phyloP scores from a whole-genome alignment of 2,797 vertebrate genomes.

The Mionectes olivaceus region DNA sequence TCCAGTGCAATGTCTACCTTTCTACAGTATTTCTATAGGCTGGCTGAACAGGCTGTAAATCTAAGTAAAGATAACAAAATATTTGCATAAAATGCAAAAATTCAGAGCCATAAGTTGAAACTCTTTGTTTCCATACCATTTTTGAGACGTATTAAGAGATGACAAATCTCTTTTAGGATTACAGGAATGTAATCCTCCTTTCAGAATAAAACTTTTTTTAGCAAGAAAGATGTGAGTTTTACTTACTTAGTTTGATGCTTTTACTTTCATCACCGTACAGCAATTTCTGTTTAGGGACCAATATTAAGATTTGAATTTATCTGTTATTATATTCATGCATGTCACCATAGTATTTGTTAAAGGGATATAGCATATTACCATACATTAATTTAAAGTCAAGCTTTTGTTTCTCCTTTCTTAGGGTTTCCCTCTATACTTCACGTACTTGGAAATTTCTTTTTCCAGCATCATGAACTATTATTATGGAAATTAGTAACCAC shows the following conservation, averaged over 20 bases:
- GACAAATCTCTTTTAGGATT: not conserved
- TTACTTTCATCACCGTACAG: not conserved
- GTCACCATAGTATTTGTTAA: not conserved
- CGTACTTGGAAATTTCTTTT: not conserved
- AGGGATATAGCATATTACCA: not conserved
- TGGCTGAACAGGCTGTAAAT: not conserved
- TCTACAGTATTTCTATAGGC: constrained; percentile 73
- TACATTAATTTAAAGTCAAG: not conserved
- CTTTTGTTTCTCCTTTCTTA: not conserved
- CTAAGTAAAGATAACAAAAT: not conserved
- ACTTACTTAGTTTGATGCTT: not conserved
- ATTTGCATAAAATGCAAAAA: not conserved
- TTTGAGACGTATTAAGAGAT: not conserved
- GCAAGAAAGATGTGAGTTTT: not conserved
- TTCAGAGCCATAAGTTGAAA: not conserved
- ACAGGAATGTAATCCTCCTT: not conserved
- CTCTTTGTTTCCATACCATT: not conserved
- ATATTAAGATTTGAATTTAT: not conserved
- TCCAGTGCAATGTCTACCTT: constrained; percentile 82
- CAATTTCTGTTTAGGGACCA: not conserved
- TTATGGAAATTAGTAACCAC: not conserved
- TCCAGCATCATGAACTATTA: not conserved
- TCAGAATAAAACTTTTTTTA: not conserved
- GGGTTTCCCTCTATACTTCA: not conserved
- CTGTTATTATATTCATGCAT: not conserved